Base-by-base conservation (phyloP, 2,888 invertebrate genomes). In the Leucophenga maculata region DNA sequence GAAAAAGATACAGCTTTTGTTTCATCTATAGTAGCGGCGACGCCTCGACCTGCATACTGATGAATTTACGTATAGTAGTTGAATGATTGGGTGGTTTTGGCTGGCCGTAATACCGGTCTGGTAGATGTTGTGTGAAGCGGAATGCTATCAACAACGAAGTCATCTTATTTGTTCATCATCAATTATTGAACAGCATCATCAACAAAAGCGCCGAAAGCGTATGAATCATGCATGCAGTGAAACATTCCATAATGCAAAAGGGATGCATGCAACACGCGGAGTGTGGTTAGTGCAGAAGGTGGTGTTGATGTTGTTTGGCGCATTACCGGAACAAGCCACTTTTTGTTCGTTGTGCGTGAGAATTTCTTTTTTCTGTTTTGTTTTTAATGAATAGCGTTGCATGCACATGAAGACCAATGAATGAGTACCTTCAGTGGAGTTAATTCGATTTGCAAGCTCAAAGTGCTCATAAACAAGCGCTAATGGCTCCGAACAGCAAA, bases 131-230 rank as follows among this genome's bases (percentile, higher is more conserved):
- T 69, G 69, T 70, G 50, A 50, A 64, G 11, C 44, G 16, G 46
- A 20, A 32, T 26, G 57, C 57, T 69, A 70, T 70, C 72, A 76
- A 78, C 80, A 78, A 77, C 77, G 78, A 79, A 82, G 78, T 79
- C 84, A 83, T 84, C 82, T 83, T 81, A 82, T 82, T 81, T 84
- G 83, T 79, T 81, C 82, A 82, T 81, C 83, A 83, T 82, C 82
- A 82, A 82, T 82, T 82, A 82, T 82, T 84, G 82, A 81, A 77
- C 78, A 79, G 83, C 81, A 82, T 79, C 79, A 77, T 72, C 72
- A 76, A 73, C 72, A 72, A 69, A 72, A 69, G 74, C 68, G 68
- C 55, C 55, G 46, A 55, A 44, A 55, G 59, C 67, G 68, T 48
- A 69, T 67, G 71, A 69, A 71, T 71, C 69, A 67, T 69, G 69